Evolutionary conservation across 2,113 vertebrate species (phyloP).

Genomic region (Aepyceros melampus): DNA sequence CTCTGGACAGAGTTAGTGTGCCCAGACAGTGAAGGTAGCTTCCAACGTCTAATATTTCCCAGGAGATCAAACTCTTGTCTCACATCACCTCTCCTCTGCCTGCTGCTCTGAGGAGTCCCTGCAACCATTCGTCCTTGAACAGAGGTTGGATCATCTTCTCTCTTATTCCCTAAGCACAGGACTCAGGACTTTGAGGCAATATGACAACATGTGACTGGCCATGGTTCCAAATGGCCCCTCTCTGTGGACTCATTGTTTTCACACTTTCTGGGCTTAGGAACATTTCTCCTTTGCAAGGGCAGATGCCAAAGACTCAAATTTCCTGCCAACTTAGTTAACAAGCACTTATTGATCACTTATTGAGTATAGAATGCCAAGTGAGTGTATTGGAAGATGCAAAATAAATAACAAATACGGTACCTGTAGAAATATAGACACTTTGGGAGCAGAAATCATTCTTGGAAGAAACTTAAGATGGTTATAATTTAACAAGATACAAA

Average conservation of each 20-base stretch:
- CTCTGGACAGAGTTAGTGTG: neutral
- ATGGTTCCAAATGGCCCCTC: slow-evolving; percentile 10
- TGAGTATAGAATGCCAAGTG: neutral
- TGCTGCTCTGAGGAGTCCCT: neutral
- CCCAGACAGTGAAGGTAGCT: neutral
- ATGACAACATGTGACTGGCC: neutral
- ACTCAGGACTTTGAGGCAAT: neutral
- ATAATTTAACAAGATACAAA: neutral
- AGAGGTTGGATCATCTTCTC: neutral
- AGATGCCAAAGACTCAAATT: slow-evolving; percentile 20
- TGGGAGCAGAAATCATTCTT: neutral
- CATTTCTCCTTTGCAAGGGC: slow-evolving; percentile 25
- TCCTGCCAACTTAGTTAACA: slow-evolving; percentile 25
- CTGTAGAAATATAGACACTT: neutral
- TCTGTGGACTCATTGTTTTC: slow-evolving; percentile 11
- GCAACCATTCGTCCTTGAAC: neutral
- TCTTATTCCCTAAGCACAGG: neutral
- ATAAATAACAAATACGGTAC: neutral
- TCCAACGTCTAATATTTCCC: neutral
- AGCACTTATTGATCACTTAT: slow-evolving; percentile 45
- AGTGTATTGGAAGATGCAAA: neutral
- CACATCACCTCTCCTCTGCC: neutral
- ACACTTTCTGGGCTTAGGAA: slow-evolving; percentile 23
- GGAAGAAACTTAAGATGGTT: neutral
- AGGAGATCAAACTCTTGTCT: neutral